Conservation (phyloP, 2,113 vertebrate genomes). For the Erythrocebus patas region DNA sequence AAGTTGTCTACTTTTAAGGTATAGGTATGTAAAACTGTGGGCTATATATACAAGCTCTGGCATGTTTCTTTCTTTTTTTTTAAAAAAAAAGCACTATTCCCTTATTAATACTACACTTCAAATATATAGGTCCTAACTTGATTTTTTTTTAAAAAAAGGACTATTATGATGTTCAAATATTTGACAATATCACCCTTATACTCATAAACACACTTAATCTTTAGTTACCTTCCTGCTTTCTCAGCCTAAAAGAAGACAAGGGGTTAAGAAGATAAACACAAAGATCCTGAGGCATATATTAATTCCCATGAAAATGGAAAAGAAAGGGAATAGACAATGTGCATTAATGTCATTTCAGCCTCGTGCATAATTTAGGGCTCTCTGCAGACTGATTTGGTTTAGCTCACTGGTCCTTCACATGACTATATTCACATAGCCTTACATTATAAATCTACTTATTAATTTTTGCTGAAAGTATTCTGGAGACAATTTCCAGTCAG, state of each 20-base stretch:
- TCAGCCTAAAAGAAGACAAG: background rate
- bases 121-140: background rate
- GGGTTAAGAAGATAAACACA: constrained; percentile 48
- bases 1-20: background rate
- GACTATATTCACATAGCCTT: constrained; percentile 42
- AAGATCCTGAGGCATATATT: background rate
- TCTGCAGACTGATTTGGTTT: constrained; percentile 53
- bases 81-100: background rate
- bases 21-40: background rate
- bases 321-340: constrained; percentile 53
- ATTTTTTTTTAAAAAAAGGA: background rate
- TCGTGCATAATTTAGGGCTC: constrained; percentile 62
- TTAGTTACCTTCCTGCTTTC: background rate
- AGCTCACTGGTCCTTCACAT: constrained; percentile 45
- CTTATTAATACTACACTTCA: background rate
- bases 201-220: background rate
- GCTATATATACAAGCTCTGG: background rate
- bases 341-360: constrained; percentile 52
- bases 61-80: background rate
- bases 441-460: constrained; percentile 64
- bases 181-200: background rate
- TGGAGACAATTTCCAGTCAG: constrained; percentile 49
- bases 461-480: constrained; percentile 60
- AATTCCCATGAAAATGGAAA: constrained; percentile 51
- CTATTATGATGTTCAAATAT: background rate